A percentile compares a stretch with the other conserved stretches of the same genome.
Conservation (phyloP, 2,797 vertebrate genomes). For the Sciurus carolinensis region DNA sequence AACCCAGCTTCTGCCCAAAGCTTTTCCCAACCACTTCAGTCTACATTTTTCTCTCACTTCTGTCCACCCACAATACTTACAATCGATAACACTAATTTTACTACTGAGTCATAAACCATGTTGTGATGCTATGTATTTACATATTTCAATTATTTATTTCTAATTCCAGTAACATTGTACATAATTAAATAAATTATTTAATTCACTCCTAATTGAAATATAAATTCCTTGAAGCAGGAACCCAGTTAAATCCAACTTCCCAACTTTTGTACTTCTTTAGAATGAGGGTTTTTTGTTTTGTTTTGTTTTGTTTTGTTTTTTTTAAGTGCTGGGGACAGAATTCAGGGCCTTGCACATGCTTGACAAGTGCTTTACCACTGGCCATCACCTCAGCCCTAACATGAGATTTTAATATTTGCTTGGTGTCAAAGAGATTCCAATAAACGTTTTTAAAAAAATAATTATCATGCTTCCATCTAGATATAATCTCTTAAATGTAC, state of each 20-base stretch:
- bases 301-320: too few species aligned
- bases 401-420: too few species aligned
- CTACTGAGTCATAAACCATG: background rate
- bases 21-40: conserved; percentile 8
- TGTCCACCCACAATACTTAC: background rate
- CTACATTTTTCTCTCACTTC: conserved; percentile 1
- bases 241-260: background rate
- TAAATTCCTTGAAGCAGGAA: conserved; percentile 40
- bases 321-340: too few species aligned
- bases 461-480: background rate
- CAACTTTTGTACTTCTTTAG: conserved; percentile 21
- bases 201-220: background rate
- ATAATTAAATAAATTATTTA: conserved; percentile 33
- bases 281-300: background rate
- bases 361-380: too few species aligned
- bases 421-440: background rate
- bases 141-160: conserved; percentile 43
- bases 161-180: background rate
- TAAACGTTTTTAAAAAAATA: background rate
- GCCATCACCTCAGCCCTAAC: too few species aligned
- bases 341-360: too few species aligned
- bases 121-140: background rate
- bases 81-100: background rate
- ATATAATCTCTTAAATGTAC: conserved; percentile 34
- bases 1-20: background rate